Base-by-base conservation (phyloP, 2,797 vertebrate species). In the Tragopan temminckii region DNA sequence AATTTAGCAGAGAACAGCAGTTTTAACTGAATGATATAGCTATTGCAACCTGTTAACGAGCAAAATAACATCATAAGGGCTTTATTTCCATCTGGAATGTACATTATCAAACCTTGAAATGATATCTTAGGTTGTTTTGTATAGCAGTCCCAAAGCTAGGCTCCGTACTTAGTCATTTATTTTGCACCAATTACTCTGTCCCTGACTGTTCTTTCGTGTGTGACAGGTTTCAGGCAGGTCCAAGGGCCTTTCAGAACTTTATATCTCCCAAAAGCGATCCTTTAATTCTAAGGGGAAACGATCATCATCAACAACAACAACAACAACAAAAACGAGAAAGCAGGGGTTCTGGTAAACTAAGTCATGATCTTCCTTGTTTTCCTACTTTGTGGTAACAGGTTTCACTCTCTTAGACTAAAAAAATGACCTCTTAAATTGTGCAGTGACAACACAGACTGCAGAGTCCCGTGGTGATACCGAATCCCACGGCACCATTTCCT, bases 381-480 rank as follows among this genome's bases (percentile, higher is more conserved):
- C 31, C 25, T 35, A 18, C 53, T 85, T 69, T 46, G 17, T 27
- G 40, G 33, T 59, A 69, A 58, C 9, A n/a, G 53, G 23, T 71
- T 52, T 86, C 62, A 16, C 31, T 19, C 13, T 42, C 9, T 42
- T 20, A 16, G 25, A 10, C 14, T 2, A 23, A 58, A 33, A 62
- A 55, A 42, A 50, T 16, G 7, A 31, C n/a, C 48, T 24, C 46
- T 58, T 4, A 2, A 62, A 25, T 2, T 15, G 19, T 9, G 27
- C 58, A 24, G 9, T 0, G 45, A 17, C 27, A 31, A 4, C 52
- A 79, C 42, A 57, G 40, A 86, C 2, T 1, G 9, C 58, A 9
- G 48, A 24, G 16, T 25, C 21, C 0, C 2, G 20, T 4, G 13
- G 18, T 1, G 50, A 25, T 7, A 18, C 6, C 58, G 67, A 76